phyloP scores from a whole-genome alignment of 2,888 invertebrate species.

The Phengaris arion region DNA sequence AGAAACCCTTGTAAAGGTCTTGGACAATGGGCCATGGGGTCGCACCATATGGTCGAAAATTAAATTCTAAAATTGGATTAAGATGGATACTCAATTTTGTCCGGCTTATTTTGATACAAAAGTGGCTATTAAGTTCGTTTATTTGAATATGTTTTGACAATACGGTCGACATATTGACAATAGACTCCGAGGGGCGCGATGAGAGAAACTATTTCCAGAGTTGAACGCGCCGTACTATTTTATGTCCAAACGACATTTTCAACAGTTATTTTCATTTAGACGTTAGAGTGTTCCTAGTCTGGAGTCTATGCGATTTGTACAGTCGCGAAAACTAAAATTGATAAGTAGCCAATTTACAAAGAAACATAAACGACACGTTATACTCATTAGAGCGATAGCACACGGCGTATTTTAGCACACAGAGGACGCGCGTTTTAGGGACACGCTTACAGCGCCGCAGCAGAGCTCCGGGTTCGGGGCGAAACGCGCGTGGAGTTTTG shows the following conservation, averaged over 20 bases:
- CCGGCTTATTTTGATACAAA: constrained; percentile 61
- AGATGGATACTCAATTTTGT: constrained; percentile 56
- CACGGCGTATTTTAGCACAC: too few relatives aligned
- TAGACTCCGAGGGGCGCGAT: constrained; percentile 33
- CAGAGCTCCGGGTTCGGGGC: too few relatives aligned
- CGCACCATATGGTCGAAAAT: constrained; percentile 63
- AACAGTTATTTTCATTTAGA: not conserved
- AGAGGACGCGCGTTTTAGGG: too few relatives aligned
- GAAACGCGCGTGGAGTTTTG: too few relatives aligned
- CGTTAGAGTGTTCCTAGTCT: not conserved
- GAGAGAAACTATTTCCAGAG: constrained; percentile 5
- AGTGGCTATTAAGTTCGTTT: constrained; percentile 53
- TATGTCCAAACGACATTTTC: not conserved
- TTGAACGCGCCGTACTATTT: not conserved
- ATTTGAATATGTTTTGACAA: constrained; percentile 61
- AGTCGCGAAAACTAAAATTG: not conserved
- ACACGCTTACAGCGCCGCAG: too few relatives aligned
- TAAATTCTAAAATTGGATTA: constrained; percentile 75
- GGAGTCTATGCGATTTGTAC: not conserved
- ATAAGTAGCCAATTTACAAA: too few relatives aligned
- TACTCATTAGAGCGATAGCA: too few relatives aligned
- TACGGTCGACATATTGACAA: constrained; percentile 29
- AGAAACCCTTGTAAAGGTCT: constrained; percentile 56
- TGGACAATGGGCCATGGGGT: constrained; percentile 59
- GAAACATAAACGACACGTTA: too few relatives aligned